Conservation (phyloP, 2,888 invertebrate species). For the Melinopterus prodromus region DNA sequence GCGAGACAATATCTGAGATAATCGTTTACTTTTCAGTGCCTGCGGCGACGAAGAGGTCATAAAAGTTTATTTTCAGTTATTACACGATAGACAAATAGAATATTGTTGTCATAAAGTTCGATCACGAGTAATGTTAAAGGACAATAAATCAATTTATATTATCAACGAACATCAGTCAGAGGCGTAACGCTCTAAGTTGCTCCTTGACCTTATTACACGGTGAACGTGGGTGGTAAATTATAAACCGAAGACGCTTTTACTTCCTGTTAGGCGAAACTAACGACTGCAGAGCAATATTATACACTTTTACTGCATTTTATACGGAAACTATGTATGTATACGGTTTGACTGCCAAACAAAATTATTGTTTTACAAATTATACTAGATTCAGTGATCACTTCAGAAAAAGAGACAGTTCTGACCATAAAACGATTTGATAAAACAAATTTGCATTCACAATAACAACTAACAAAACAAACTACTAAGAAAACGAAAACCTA, state of each 20-base stretch:
- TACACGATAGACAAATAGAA: background rate
- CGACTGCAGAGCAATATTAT: too few species aligned
- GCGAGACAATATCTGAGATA: background rate
- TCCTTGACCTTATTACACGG: slow-evolving; percentile 47
- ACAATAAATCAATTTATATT: slow-evolving; percentile 39
- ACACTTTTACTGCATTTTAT: too few species aligned
- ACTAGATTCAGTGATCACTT: too few species aligned
- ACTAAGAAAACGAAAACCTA: too few species aligned
- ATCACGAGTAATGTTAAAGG: slow-evolving; percentile 21
- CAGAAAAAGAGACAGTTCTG: too few species aligned
- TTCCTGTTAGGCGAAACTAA: slow-evolving; percentile 37
- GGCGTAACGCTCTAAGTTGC: slow-evolving; percentile 48
- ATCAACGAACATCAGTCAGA: slow-evolving; percentile 37
- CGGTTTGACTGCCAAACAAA: too few species aligned
- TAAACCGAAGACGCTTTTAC: slow-evolving; percentile 38
- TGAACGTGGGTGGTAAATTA: slow-evolving; percentile 37
- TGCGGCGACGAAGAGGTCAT: background rate
- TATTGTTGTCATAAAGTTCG: slow-evolving; percentile 15
- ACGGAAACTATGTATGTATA: too few species aligned
- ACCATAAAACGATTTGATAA: too few species aligned
- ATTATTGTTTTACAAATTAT: too few species aligned
- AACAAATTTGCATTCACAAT: too few species aligned
- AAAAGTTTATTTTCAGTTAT: slow-evolving; percentile 4
- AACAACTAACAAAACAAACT: too few species aligned
- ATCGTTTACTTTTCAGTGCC: background rate